Percentiles rank a stretch among this genome's conserved stretches.
Evolutionary conservation across 2,888 invertebrate genomes (phyloP).

Genomic region (Resseliella maxima): DNA sequence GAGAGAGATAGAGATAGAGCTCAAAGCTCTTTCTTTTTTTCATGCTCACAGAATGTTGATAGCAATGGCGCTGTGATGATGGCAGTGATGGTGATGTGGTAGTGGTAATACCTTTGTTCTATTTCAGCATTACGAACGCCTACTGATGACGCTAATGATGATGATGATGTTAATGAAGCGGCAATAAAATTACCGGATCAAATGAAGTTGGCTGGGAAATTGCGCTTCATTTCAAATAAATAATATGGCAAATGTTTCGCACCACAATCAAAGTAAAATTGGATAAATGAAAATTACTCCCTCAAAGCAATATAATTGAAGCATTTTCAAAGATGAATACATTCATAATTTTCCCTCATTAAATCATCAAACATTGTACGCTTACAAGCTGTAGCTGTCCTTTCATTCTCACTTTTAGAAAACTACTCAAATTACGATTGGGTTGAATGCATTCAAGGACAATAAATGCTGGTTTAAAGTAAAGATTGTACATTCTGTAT

Average conservation of each 20-base stretch:
- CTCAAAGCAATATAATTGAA: neutral
- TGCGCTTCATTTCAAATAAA: neutral
- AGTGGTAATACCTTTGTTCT: neutral
- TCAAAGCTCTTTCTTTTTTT: no score
- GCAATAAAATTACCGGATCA: slow-evolving; percentile 45
- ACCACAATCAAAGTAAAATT: neutral
- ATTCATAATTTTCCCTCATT: neutral
- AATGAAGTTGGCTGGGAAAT: neutral
- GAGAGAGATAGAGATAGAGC: no score
- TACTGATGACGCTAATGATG: slow-evolving; percentile 26
- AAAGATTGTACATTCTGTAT: no score
- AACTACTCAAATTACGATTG: no score
- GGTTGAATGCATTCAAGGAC: no score
- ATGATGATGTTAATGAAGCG: slow-evolving; percentile 30
- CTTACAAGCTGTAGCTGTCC: no score
- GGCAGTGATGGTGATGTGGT: neutral
- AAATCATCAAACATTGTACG: neutral
- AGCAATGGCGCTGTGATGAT: neutral
- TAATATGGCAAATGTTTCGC: neutral
- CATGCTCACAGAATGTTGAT: neutral
- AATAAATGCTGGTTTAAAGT: no score
- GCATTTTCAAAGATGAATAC: neutral
- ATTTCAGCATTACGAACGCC: neutral
- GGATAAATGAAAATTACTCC: neutral
- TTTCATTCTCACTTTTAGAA: no score